Conservation (phyloP, 1,140 invertebrate species). For the Halictus rubicundus region DNA sequence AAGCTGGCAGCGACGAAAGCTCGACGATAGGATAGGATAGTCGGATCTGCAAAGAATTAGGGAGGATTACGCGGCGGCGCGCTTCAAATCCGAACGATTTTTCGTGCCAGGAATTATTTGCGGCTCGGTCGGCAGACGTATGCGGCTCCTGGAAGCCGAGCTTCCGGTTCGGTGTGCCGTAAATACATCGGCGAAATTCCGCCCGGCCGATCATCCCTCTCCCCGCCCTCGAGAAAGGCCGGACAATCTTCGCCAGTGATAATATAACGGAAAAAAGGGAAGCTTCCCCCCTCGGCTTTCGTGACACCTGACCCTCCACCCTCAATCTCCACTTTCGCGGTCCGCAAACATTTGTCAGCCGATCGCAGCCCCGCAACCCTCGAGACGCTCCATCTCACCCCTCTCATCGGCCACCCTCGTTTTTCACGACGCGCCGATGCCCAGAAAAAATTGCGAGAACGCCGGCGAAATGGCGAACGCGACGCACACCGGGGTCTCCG, state of each 20-base stretch:
- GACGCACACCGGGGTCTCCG: no score
- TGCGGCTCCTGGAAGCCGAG: background rate
- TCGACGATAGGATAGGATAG: background rate
- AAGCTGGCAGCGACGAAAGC: no score
- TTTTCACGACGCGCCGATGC: slow-evolving; percentile 10
- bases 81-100: slow-evolving; percentile 34
- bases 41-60: slow-evolving; percentile 16
- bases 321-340: slow-evolving; percentile 32
- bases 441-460: no score
- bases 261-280: slow-evolving; percentile 11
- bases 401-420: background rate
- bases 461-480: no score
- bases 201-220: background rate
- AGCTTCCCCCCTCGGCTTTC: slow-evolving; percentile 13
- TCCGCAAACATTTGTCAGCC: slow-evolving; percentile 53
- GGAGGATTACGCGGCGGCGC: background rate
- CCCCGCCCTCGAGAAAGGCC: background rate
- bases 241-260: background rate
- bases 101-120: slow-evolving; percentile 27
- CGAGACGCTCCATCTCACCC: background rate
- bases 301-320: slow-evolving; percentile 24
- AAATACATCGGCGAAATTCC: slow-evolving; percentile 17
- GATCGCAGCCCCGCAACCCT: slow-evolving; percentile 22
- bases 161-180: slow-evolving; percentile 29
- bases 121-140: background rate